phyloP scores from a whole-genome alignment of 2,113 vertebrate species.

The Oplegnathus fasciatus region DNA sequence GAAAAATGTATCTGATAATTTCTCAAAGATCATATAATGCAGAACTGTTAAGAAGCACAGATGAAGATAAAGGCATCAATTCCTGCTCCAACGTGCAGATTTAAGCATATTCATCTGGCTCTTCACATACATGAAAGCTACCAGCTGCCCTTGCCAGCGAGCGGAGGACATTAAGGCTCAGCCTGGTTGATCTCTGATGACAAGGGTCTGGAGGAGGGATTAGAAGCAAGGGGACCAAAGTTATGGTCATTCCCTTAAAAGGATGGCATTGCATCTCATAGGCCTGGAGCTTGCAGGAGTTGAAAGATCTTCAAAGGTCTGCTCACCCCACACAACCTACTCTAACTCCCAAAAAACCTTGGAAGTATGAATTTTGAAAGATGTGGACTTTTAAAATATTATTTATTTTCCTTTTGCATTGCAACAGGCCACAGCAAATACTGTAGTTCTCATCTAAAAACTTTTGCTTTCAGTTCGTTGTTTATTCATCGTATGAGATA shows the following conservation, averaged over 20 bases:
- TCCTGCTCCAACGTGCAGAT: conserved; percentile 61
- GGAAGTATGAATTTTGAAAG: conserved; percentile 56
- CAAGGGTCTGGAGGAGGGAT: conserved; percentile 80
- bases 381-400: conserved; percentile 49
- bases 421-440: conserved; percentile 35
- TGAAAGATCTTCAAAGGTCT: conserved; percentile 76
- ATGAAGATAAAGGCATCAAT: conserved; percentile 57
- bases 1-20: conserved; percentile 63
- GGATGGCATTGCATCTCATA: conserved; percentile 69
- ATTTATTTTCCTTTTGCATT: conserved; percentile 54
- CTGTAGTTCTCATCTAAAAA: conserved; percentile 14
- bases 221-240: conserved; percentile 75
- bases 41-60: conserved; percentile 43
- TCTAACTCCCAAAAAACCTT: conserved; percentile 46
- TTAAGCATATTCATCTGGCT: conserved; percentile 77
- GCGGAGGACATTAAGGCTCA: conserved; percentile 76
- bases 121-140: conserved; percentile 71
- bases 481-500: conserved; percentile 57
- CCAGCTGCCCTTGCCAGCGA: conserved; percentile 78
- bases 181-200: conserved; percentile 81
- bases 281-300: conserved; percentile 74
- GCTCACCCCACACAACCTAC: conserved; percentile 49
- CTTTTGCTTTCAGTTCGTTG: conserved; percentile 55
- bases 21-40: conserved; percentile 57
- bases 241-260: conserved; percentile 81